Percentiles rank a stretch among this genome's conserved stretches.
Evolutionary conservation across 2,113 vertebrate species (phyloP).

Genomic region (Okapia johnstoni): DNA sequence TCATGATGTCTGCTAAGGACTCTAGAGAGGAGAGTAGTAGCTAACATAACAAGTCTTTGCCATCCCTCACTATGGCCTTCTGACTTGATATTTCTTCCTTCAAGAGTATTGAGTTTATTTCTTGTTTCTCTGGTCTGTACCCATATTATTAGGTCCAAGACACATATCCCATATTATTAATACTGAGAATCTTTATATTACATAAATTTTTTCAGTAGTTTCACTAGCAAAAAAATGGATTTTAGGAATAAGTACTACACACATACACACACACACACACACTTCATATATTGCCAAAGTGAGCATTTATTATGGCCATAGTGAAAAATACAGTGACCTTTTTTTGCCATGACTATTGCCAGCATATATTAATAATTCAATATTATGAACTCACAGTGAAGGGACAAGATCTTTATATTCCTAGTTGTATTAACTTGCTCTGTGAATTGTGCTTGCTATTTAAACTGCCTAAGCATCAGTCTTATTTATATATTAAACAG

Average conservation of each 20-base stretch:
- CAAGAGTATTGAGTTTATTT: neutral
- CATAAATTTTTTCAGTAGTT: neutral
- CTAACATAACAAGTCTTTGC: neutral
- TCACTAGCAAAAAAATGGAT: neutral
- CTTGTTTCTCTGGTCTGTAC: neutral
- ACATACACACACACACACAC: neutral
- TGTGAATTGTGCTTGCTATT: neutral
- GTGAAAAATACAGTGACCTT: neutral
- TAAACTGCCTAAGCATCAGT: neutral
- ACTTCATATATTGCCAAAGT: neutral
- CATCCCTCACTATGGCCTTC: neutral
- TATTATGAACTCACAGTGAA: neutral
- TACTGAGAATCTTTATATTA: neutral
- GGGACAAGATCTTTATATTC: neutral
- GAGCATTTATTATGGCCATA: neutral
- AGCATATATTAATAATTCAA: neutral
- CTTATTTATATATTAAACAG: neutral
- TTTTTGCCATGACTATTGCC: neutral
- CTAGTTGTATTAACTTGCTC: neutral
- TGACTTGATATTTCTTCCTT: neutral
- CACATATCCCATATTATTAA: neutral
- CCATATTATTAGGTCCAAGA: neutral
- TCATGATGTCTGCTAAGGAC: neutral
- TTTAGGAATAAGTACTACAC: neutral
- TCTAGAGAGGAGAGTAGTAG: neutral